Percentiles rank a stretch among this genome's conserved stretches.
Conservation (phyloP, 2,888 invertebrate species). For the Drosophila longiperda region DNA sequence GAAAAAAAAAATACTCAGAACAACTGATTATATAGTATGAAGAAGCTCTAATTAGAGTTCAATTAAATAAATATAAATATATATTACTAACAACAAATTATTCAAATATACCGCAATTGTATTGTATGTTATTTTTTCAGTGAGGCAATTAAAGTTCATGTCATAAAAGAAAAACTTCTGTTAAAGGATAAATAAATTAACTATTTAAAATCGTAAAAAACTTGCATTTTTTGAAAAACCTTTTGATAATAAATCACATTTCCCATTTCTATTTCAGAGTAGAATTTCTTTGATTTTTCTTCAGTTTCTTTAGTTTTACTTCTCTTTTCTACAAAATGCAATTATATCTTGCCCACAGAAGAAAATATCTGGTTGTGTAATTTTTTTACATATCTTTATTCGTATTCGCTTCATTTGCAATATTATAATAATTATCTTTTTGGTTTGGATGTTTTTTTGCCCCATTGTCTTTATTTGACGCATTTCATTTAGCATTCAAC, state of each 20-base stretch:
- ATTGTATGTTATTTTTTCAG: conserved; percentile 64
- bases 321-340: neutral
- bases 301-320: neutral
- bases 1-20: conserved; percentile 55
- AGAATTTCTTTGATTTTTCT: neutral
- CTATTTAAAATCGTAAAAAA: conserved; percentile 39
- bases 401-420: conserved; percentile 79
- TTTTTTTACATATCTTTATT: conserved; percentile 82
- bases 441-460: conserved; percentile 60
- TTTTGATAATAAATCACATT: neutral
- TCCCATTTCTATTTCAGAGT: neutral
- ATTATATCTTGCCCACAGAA: neutral
- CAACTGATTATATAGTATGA: conserved; percentile 33
- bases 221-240: neutral
- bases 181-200: conserved; percentile 68
- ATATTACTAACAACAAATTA: conserved; percentile 42
- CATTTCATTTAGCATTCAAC: conserved; percentile 77
- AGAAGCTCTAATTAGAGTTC: conserved; percentile 31
- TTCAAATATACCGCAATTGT: conserved; percentile 62
- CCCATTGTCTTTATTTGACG: conserved; percentile 52
- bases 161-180: conserved; percentile 53
- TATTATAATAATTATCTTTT: conserved; percentile 77
- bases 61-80: conserved; percentile 49
- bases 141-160: conserved; percentile 53
- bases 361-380: conserved; percentile 14